These are phyloP conservation scores for Podarcis muralis DNA, from an alignment of 2,113 vertebrate species.

Conservation along the genomic window DNA sequence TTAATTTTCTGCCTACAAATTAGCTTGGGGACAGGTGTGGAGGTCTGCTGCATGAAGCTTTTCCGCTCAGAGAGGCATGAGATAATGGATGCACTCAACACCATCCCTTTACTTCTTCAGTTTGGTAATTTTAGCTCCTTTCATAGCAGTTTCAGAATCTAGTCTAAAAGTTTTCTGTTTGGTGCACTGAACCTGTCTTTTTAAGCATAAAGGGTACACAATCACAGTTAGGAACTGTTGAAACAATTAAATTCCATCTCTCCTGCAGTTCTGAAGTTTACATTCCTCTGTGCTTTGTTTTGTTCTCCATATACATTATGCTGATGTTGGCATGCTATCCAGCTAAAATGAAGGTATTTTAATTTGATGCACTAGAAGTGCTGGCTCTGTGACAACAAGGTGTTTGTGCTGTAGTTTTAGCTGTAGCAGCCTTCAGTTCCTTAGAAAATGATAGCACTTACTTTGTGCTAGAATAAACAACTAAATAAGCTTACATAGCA, in stretches of 20 bases:
- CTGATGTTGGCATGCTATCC: background rate
- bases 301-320: background rate
- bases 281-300: background rate
- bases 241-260: background rate
- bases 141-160: background rate
- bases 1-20: background rate
- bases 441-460: background rate
- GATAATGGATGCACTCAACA: background rate
- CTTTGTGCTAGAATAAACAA: background rate
- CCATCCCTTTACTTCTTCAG: background rate
- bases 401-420: background rate
- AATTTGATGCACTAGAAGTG: background rate
- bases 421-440: background rate
- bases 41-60: background rate
- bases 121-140: background rate
- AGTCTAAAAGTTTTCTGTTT: background rate
- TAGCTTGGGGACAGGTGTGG: background rate
- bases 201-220: background rate
- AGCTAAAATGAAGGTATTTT: background rate
- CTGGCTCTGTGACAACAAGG: background rate
- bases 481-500: background rate
- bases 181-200: background rate
- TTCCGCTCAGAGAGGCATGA: background rate
- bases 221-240: background rate
- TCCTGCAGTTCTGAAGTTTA: background rate